Conservation (phyloP, 2,113 vertebrate genomes). For the Catharus minimus region DNA sequence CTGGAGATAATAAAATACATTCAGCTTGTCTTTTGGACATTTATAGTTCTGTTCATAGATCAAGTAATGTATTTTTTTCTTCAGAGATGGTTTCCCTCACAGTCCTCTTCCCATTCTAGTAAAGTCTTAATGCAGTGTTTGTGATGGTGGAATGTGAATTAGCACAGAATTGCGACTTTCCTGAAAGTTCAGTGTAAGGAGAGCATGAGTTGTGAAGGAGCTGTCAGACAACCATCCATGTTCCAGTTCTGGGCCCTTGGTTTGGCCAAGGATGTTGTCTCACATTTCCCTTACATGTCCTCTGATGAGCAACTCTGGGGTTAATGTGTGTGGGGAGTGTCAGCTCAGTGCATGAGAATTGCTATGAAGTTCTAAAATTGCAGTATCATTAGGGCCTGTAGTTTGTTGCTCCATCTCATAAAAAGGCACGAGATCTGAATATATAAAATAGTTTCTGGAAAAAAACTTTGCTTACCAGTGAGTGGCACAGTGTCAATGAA, state of each 20-base stretch:
- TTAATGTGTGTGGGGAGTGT: neutral
- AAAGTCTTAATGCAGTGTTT: neutral
- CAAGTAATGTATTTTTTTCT: neutral
- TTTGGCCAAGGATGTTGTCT: neutral
- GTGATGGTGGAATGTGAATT: neutral
- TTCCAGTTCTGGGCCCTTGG: neutral
- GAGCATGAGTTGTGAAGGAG: neutral
- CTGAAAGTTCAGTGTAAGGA: neutral
- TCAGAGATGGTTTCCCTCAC: neutral
- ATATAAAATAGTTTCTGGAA: neutral
- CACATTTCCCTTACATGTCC: fast-evolving
- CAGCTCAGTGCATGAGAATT: neutral
- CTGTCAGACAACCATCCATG: neutral
- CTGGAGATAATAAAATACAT: neutral
- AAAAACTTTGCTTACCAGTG: neutral
- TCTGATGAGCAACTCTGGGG: neutral
- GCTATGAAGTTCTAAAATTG: neutral
- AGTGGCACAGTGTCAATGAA: neutral
- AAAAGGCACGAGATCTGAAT: neutral
- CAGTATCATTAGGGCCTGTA: neutral
- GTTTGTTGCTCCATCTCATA: neutral
- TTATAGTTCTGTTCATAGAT: neutral
- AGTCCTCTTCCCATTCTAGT: neutral
- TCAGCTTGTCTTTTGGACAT: neutral
- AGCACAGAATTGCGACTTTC: neutral